Evolutionary conservation across 2,113 vertebrate genomes (phyloP), one percentile per base, ranked within the genome.

Genomic region (Callithrix jacchus): DNA sequence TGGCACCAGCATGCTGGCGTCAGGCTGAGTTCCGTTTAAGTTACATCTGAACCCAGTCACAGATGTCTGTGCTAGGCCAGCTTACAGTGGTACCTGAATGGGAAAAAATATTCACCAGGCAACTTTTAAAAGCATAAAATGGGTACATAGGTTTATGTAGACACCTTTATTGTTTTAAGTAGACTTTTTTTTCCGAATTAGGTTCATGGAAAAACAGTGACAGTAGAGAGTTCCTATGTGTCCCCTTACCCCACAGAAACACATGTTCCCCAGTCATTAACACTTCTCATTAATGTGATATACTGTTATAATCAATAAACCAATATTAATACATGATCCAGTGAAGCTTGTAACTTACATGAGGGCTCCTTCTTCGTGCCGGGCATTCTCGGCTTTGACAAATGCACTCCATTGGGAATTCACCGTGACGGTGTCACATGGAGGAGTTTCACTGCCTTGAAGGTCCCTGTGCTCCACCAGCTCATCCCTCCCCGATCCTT

Each of bases 231-330:
- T 35, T 61, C 30, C 66, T 32, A 35, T 35, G 35, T 3, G 14
- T 27, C 66, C 25, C 32, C 30, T 32, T 35, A 68, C 66, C 66
- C 30, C 32, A 16, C 30, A 16, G 66, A 68, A 68, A 68, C 32
- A 68, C 66, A 35, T 0, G 0, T 3, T 0, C 66, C 30, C 6
- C 14, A 16, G 5, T 35, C 30, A 17, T 32, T 17, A 68, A 35
- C 32, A 7, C 14, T 16, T 14, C 2, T 32, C 66, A 35, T 68
- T 68, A 17, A 14, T 35, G 66, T 68, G 66, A 68, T 68, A 17
- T 14, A 32, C 32, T 64, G 61, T 64, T 64, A 64, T 32, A 64
- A 64, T 64, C 27, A 32, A 32, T 64, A 32, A 64, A 64, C 27
- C 27, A 14, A 64, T 64, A 32, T 64, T 64, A 32, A 64, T 64